phyloP scores from a whole-genome alignment of 2,888 invertebrate species.

The Cantharis flavilabris region DNA sequence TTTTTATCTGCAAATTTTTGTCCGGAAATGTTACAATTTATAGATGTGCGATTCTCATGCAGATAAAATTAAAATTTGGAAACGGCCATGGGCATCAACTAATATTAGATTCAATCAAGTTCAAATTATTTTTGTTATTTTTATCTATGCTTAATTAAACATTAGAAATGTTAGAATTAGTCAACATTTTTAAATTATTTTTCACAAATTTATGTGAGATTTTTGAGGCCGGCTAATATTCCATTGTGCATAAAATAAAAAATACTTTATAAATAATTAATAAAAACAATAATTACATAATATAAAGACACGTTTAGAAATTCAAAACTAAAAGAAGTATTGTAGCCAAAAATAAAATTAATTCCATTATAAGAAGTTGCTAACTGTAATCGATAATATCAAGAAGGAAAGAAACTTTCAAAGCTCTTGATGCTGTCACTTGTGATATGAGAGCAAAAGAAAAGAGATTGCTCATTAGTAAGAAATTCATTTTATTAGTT shows the following conservation, averaged over 20 bases:
- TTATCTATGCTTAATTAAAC: neutral
- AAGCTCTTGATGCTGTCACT: neutral
- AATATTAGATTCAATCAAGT: neutral
- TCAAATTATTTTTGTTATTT: neutral
- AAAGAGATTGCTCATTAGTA: neutral
- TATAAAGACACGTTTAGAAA: neutral
- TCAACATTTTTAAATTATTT: too few species aligned
- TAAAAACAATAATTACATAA: neutral
- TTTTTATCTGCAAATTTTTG: neutral
- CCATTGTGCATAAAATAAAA: neutral
- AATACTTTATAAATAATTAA: neutral
- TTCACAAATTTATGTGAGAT: too few species aligned
- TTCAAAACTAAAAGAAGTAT: neutral
- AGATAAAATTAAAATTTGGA: neutral
- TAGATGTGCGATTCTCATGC: neutral
- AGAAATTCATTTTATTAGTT: neutral
- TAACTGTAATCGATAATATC: neutral
- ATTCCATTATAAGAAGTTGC: neutral
- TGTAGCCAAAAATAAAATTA: neutral
- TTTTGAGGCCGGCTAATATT: neutral
- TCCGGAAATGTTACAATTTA: neutral
- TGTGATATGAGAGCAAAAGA: neutral
- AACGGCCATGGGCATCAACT: neutral
- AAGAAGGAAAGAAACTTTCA: neutral
- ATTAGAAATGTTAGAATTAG: neutral